Evolutionary conservation across 2,888 invertebrate species (phyloP).

Genomic region (Tridacna gigas): DNA sequence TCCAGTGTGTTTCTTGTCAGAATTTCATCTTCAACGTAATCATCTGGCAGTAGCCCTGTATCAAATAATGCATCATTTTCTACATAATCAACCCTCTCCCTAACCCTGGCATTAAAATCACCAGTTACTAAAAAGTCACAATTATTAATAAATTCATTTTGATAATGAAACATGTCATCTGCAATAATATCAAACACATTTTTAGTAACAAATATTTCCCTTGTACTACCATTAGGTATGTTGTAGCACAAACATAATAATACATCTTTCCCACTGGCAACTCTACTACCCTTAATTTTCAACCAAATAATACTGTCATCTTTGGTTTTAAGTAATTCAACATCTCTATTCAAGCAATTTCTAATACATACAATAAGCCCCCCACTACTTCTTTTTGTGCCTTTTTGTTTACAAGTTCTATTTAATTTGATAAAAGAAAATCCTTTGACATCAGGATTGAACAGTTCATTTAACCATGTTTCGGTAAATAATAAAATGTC

Average conservation of each 20-base stretch:
- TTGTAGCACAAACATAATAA: too few species aligned
- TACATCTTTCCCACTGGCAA: too few species aligned
- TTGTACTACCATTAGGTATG: too few species aligned
- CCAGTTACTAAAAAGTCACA: background rate
- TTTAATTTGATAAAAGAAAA: background rate
- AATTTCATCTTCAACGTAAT: background rate
- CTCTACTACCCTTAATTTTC: background rate
- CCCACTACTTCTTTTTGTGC: constrained; percentile 6
- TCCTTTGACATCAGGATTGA: background rate
- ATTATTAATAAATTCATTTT: background rate
- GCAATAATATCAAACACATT: too few species aligned
- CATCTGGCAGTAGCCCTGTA: background rate
- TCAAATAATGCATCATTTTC: background rate
- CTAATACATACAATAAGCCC: constrained; percentile 8
- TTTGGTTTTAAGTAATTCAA: background rate
- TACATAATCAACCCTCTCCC: background rate
- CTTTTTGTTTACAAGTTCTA: constrained; percentile 1
- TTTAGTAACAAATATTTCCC: too few species aligned
- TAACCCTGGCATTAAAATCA: background rate
- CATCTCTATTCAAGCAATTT: background rate
- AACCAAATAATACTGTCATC: background rate
- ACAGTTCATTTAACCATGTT: too few species aligned
- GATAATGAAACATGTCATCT: background rate
- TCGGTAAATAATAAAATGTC: constrained; percentile 22
- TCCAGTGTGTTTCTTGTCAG: background rate